phyloP scores from a whole-genome alignment of 2,888 invertebrate genomes.

The Sarcophaga rosellei region DNA sequence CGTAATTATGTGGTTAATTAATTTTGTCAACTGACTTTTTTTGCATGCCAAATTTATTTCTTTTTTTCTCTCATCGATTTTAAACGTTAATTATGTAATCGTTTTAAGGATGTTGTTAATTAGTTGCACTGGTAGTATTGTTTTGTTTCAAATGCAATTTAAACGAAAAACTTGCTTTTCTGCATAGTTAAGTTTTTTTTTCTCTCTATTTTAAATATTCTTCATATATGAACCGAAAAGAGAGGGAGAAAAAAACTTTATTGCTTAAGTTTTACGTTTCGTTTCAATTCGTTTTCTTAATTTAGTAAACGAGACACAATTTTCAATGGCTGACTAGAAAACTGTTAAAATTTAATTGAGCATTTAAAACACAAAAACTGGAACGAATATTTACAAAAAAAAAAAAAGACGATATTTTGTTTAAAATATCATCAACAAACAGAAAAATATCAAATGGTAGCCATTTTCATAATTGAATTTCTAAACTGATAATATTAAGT shows the following conservation, averaged over 20 bases:
- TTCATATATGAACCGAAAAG: too few species aligned
- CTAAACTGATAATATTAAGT: too few species aligned
- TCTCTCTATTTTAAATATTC: too few species aligned
- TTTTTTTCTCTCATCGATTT: background rate
- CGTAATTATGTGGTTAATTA: conserved; percentile 42
- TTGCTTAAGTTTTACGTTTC: too few species aligned
- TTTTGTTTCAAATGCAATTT: background rate
- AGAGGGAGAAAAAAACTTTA: too few species aligned
- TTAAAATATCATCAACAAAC: too few species aligned
- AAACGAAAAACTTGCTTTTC: background rate
- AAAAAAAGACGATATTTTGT: too few species aligned
- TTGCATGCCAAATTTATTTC: background rate
- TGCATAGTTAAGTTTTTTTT: background rate
- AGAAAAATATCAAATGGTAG: too few species aligned
- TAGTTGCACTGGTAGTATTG: conserved; percentile 16
- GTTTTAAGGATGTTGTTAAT: conserved; percentile 59
- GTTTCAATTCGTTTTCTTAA: too few species aligned
- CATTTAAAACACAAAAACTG: too few species aligned
- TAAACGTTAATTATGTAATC: conserved; percentile 40
- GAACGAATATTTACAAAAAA: too few species aligned
- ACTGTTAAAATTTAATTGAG: conserved; percentile 6
- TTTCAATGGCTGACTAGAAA: conserved; percentile 10
- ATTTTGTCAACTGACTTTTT: conserved; percentile 34
- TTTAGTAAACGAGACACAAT: background rate
- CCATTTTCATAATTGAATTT: too few species aligned